phyloP scores from a whole-genome alignment of 2,888 invertebrate genomes.

The Acanthoscelides obtectus region DNA sequence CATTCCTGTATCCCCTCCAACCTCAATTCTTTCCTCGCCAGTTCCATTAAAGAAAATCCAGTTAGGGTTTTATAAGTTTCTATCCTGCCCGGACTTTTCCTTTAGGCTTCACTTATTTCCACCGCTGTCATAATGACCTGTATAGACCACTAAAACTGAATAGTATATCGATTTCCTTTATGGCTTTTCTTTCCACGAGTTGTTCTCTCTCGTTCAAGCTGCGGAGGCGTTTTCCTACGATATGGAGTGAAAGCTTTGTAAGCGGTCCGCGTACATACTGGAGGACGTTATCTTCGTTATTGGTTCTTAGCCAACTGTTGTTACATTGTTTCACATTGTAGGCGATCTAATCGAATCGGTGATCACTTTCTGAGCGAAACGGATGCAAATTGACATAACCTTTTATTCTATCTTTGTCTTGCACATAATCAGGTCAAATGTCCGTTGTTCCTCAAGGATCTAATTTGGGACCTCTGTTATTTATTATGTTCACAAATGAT shows the following conservation, averaged over 20 bases:
- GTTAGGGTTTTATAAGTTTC: constrained; percentile 38
- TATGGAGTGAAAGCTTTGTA: background rate
- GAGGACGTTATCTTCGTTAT: background rate
- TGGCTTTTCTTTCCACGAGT: constrained; percentile 12
- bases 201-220: background rate
- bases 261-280: background rate
- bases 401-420: no score
- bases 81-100: constrained; percentile 28
- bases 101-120: constrained; percentile 24
- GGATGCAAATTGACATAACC: no score
- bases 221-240: background rate
- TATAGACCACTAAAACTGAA: constrained; percentile 25
- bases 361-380: no score
- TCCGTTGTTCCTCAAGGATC: no score
- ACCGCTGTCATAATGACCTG: constrained; percentile 27
- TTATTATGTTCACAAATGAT: no score
- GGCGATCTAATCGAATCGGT: no score
- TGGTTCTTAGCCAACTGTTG: background rate
- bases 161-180: constrained; percentile 25
- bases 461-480: no score
- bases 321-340: background rate
- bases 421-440: no score
- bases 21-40: constrained; percentile 38
- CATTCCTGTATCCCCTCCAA: constrained; percentile 12
- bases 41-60: constrained; percentile 36